Base-by-base conservation (phyloP, 2,888 invertebrate species). In the Scaptomyza reducta region DNA sequence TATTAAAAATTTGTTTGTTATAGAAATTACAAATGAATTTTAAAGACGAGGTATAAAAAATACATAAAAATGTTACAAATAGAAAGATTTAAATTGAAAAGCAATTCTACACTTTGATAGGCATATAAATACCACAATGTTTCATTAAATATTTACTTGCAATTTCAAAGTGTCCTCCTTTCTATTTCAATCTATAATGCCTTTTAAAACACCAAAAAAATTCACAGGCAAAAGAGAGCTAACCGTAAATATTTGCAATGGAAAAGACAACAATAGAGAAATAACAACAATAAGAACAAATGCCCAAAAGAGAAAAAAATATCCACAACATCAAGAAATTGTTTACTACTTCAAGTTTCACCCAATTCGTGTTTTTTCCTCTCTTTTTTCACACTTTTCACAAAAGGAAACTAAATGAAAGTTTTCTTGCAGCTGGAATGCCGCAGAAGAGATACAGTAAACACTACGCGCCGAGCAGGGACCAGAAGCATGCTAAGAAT, bases 321-420 rank as follows among this genome's bases (percentile, higher is more conserved):
- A n/a, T n/a, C n/a, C n/a, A 63, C 9, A 45, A 33, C 33, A 61
- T 64, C 38, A 59, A 14, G 22, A 18, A 59, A 76, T 66, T 70
- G 71, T 61, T 65, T 66, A 70, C 38, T 42, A 45, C 63, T 67
- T 44, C 59, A 50, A 55, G 64, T 64, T 62, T 61, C 40, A 51
- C 60, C 47, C 42, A 62, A 57, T 66, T 70, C 56, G 40, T 40
- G 4, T 16, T 71, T 46, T 72, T 46, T 41, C 49, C 31, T 40
- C 22, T 7, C n/a, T 62, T 25, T 58, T 44, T 33, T 66, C 31
- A 16, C 65, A 69, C 54, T 55, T 57, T 44, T 18, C 38, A 44
- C 45, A 62, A 68, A 62, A 60, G 65, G 70, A 79, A 72, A 53
- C 58, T 58, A 62, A 62, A 64, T 64, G 42, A 80, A 83, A 77